These are phyloP conservation scores for Sarcophaga peregrina DNA, from an alignment of 1,140 invertebrate species.

Conservation along the genomic window DNA sequence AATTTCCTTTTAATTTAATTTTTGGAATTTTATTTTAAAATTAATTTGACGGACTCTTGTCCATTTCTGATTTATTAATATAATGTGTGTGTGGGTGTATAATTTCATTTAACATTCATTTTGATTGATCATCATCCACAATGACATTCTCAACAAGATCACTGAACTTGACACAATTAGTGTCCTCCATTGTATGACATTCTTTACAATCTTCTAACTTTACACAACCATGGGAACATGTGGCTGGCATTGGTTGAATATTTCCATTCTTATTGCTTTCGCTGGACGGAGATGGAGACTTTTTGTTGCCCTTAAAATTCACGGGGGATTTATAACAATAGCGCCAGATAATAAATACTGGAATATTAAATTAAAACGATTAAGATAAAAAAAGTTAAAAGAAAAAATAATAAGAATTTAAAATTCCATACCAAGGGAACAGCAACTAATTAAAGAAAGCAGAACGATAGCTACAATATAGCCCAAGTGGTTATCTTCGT, in stretches of 20 bases:
- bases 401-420: not conserved
- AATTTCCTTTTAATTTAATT: too few species aligned
- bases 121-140: not conserved
- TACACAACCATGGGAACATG: not conserved
- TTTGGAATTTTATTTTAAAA: too few species aligned
- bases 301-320: not conserved
- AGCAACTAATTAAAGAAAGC: not conserved
- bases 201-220: not conserved
- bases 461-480: not conserved
- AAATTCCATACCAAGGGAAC: not conserved
- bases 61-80: too few species aligned
- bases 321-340: not conserved
- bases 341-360: conserved; percentile 19
- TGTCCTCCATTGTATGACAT: not conserved
- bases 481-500: not conserved
- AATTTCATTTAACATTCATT: not conserved
- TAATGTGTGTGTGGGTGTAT: too few species aligned
- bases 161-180: conserved; percentile 32
- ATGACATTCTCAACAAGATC: conserved; percentile 25
- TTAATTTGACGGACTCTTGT: too few species aligned
- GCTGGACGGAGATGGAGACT: too few species aligned
- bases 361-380: not conserved
- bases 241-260: not conserved
- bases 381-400: not conserved
- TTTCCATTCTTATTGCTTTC: not conserved